A percentile compares a stretch with the other conserved stretches of the same genome.
These are phyloP conservation scores for Brachypterus glaber DNA, from an alignment of 2,888 invertebrate species.

Conservation along the genomic window DNA sequence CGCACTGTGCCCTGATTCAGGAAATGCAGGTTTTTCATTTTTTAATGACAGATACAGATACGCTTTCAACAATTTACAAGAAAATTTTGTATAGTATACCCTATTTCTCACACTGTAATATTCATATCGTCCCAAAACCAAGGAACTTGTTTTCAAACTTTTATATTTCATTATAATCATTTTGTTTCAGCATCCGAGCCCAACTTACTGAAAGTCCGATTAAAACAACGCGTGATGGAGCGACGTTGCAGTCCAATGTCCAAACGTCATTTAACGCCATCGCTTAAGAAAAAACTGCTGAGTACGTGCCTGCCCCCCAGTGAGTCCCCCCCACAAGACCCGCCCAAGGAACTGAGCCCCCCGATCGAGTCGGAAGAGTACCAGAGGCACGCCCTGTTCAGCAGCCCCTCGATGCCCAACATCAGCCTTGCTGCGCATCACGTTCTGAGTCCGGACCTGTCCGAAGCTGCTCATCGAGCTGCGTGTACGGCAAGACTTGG, in stretches of 20 bases:
- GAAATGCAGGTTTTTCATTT: too few relatives aligned
- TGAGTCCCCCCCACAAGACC: constrained; percentile 51
- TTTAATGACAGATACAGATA: too few relatives aligned
- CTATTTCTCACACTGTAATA: too few relatives aligned
- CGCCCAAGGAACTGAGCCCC: constrained; percentile 48
- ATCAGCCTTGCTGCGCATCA: constrained; percentile 66
- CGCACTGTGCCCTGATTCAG: too few relatives aligned
- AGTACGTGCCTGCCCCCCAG: constrained; percentile 50
- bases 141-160: too few relatives aligned
- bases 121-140: too few relatives aligned
- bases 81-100: too few relatives aligned
- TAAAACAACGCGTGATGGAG: constrained; percentile 92
- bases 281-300: constrained; percentile 61
- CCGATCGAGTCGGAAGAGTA: constrained; percentile 58
- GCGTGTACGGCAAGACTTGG: constrained; percentile 60
- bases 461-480: constrained; percentile 71
- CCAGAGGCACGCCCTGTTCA: constrained; percentile 62
- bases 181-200: constrained; percentile 92
- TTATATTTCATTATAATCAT: too few relatives aligned
- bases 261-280: constrained; percentile 67
- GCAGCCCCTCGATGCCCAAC: constrained; percentile 94
- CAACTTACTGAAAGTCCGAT: constrained; percentile 86
- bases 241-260: constrained; percentile 87
- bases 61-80: too few relatives aligned
- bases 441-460: constrained; percentile 45